phyloP scores from a whole-genome alignment of 2,888 invertebrate genomes.

The Ptilodon capucinus region DNA sequence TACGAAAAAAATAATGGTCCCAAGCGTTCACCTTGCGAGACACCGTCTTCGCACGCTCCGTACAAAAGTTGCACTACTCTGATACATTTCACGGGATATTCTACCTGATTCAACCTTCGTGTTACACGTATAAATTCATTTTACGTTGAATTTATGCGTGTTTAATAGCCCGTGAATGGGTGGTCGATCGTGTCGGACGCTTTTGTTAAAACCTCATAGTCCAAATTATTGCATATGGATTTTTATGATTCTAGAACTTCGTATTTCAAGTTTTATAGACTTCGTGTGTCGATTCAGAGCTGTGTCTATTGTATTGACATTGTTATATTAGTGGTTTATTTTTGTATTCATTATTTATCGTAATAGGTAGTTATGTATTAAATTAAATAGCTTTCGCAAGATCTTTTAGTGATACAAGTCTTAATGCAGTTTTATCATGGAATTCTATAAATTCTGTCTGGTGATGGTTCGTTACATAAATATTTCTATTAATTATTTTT shows the following conservation, averaged over 20 bases:
- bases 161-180: conserved; percentile 52
- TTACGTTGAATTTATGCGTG: conserved; percentile 47
- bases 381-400: neutral
- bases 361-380: neutral
- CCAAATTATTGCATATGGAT: conserved; percentile 17
- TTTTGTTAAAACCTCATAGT: conserved; percentile 43
- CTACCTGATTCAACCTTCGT: conserved; percentile 70
- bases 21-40: conserved; percentile 63
- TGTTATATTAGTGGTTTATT: neutral
- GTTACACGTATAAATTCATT: conserved; percentile 51
- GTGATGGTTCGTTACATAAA: neutral
- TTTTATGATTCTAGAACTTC: conserved; percentile 29
- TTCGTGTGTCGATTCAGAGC: conserved; percentile 9
- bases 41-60: conserved; percentile 75
- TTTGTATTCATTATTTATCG: neutral
- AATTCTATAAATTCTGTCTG: neutral
- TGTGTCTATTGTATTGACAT: conserved; percentile 6
- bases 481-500: neutral
- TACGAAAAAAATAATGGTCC: conserved; percentile 56
- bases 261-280: conserved; percentile 22
- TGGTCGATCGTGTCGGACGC: conserved; percentile 58
- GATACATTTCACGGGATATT: conserved; percentile 78
- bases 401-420: neutral
- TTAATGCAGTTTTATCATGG: neutral
- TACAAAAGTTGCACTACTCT: conserved; percentile 77